A percentile compares a stretch with the other conserved stretches of the same genome.
Evolutionary conservation across 1,140 invertebrate species (phyloP).

Genomic region (Neuroterus valhalla): DNA sequence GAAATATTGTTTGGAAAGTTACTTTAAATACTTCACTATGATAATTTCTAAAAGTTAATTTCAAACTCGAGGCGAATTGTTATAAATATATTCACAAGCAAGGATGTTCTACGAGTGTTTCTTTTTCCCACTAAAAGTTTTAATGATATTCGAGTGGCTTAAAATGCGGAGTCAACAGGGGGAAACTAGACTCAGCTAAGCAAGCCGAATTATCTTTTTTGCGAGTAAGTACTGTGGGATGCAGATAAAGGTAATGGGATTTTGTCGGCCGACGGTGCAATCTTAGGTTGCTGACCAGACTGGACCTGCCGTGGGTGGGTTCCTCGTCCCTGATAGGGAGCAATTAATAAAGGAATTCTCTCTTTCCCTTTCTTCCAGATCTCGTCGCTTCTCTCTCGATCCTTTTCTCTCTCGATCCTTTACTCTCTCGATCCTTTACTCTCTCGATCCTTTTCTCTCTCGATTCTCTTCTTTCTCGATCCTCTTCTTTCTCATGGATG

Average conservation of each 20-base stretch:
- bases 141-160: constrained; percentile 27
- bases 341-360: constrained; percentile 44
- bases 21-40: too few relatives aligned
- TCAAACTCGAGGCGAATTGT: too few relatives aligned
- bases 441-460: constrained; percentile 11
- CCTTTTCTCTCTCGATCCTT: constrained; percentile 28
- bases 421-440: too few relatives aligned
- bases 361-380: constrained; percentile 24
- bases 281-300: constrained; percentile 56
- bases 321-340: constrained; percentile 36
- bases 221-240: constrained; percentile 42
- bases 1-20: too few relatives aligned
- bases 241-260: constrained; percentile 63
- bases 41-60: too few relatives aligned
- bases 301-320: constrained; percentile 31
- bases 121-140: background rate
- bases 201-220: constrained; percentile 41
- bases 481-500: constrained; percentile 32
- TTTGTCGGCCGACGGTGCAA: constrained; percentile 53
- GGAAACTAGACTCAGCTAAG: constrained; percentile 38
- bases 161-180: constrained; percentile 29
- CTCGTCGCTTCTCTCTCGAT: constrained; percentile 34
- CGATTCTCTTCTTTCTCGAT: background rate
- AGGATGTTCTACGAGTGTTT: too few relatives aligned
- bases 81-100: too few relatives aligned